These are phyloP conservation scores for Procambarus virginalis DNA, from an alignment of 1,140 invertebrate species.

Conservation along the genomic window DNA sequence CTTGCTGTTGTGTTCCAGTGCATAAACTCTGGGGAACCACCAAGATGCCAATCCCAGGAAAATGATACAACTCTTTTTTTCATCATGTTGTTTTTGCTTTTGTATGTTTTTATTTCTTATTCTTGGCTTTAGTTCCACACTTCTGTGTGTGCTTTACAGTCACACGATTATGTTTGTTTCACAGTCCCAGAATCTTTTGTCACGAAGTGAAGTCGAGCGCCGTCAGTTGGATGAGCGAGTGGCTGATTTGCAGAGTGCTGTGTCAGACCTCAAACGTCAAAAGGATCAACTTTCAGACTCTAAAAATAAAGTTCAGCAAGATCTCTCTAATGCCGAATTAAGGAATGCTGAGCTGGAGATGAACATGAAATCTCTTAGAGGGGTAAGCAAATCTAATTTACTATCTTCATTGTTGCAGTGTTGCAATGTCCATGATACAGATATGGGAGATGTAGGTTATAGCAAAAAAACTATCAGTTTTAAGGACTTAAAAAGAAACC, in stretches of 20 bases:
- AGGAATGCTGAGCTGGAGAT: slow-evolving; percentile 69
- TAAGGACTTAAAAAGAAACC: no score
- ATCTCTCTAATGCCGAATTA: slow-evolving; percentile 68
- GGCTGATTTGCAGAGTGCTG: slow-evolving; percentile 60
- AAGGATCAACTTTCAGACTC: slow-evolving; percentile 64
- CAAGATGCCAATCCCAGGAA: no score
- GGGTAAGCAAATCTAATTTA: slow-evolving; percentile 42
- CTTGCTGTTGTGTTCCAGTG: no score
- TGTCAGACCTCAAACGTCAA: slow-evolving; percentile 62
- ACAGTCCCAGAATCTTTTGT: slow-evolving; percentile 66
- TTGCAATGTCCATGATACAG: no score
- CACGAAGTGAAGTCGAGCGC: slow-evolving; percentile 63
- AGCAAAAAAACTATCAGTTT: no score
- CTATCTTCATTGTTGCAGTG: background rate
- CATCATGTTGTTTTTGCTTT: no score
- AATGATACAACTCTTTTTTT: no score
- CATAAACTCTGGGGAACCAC: no score
- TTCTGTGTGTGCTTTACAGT: no score
- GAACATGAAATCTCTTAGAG: slow-evolving; percentile 68
- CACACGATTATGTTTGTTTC: background rate
- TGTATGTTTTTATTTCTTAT: no score
- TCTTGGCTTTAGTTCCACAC: no score
- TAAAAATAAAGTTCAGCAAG: slow-evolving; percentile 68
- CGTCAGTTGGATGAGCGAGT: slow-evolving; percentile 69
- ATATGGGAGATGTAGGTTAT: no score